A percentile compares a stretch with the other conserved stretches of the same genome.
These are phyloP conservation scores for Malurus splendens DNA, from an alignment of 2,797 vertebrate species.

Conservation along the genomic window DNA sequence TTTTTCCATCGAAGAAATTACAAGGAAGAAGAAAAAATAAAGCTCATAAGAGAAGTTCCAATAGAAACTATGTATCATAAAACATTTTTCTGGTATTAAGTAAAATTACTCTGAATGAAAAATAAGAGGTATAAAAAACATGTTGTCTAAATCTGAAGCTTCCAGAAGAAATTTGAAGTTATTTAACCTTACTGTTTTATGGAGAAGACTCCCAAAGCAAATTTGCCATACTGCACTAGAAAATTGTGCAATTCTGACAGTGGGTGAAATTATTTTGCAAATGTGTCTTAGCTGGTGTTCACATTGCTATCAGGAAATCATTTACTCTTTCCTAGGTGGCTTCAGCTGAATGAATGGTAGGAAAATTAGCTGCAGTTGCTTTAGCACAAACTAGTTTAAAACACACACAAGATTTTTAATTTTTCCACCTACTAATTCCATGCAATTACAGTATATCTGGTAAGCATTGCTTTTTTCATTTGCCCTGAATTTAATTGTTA, in stretches of 20 bases:
- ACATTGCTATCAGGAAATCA: neutral
- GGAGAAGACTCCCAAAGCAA: neutral
- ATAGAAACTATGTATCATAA: neutral
- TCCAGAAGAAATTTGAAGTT: neutral
- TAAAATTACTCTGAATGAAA: neutral
- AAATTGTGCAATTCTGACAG: neutral
- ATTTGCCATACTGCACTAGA: neutral
- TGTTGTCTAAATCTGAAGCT: neutral
- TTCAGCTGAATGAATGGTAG: neutral
- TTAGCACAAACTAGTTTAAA: neutral
- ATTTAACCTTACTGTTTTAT: neutral
- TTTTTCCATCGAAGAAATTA: neutral
- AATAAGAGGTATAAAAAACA: neutral
- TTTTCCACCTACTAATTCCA: slow-evolving; percentile 12
- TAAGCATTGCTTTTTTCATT: neutral
- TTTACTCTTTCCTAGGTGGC: neutral
- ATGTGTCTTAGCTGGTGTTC: neutral
- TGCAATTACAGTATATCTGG: neutral
- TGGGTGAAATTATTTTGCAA: neutral
- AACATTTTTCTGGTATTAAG: neutral
- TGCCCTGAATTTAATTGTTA: neutral
- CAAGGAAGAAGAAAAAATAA: neutral
- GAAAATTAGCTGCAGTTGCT: neutral
- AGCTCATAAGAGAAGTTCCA: neutral
- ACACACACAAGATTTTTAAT: neutral